These are phyloP conservation scores for Zeus faber DNA, from an alignment of 2,113 vertebrate genomes.

Conservation along the genomic window DNA sequence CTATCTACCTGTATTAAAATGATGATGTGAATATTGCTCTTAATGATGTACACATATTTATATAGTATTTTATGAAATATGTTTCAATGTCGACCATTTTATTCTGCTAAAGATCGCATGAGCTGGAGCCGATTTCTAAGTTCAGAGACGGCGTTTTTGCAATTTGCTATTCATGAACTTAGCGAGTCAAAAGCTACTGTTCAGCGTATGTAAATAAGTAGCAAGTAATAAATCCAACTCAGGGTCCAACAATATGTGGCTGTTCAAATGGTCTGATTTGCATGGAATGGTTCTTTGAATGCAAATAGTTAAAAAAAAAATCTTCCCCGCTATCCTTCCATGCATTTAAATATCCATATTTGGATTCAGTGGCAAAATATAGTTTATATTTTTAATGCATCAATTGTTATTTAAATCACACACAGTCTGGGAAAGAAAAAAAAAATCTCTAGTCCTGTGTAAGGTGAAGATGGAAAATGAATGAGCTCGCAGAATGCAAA, in stretches of 20 bases:
- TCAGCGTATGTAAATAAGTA: constrained; percentile 7
- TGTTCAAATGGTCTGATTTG: constrained; percentile 2
- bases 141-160: not conserved
- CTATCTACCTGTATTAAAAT: no score
- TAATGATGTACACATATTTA: no score
- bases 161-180: not conserved
- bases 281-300: constrained; percentile 16
- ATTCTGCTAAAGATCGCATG: no score
- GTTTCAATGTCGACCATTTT: no score
- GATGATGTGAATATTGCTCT: no score
- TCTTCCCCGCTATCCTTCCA: constrained; percentile 28
- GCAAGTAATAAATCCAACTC: not conserved
- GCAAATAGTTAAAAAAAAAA: constrained; percentile 27
- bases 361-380: constrained; percentile 33
- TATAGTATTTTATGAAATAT: no score
- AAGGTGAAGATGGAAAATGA: constrained; percentile 54
- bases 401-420: constrained; percentile 58
- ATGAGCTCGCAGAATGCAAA: constrained; percentile 62
- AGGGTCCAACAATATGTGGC: not conserved
- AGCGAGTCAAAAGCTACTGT: not conserved
- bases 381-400: constrained; percentile 33
- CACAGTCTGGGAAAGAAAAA: constrained; percentile 30
- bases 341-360: constrained; percentile 47
- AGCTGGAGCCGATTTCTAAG: not conserved
- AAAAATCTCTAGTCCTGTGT: constrained; percentile 40